Conservation (phyloP, 2,113 vertebrate genomes). For the Pygoscelis adeliae region DNA sequence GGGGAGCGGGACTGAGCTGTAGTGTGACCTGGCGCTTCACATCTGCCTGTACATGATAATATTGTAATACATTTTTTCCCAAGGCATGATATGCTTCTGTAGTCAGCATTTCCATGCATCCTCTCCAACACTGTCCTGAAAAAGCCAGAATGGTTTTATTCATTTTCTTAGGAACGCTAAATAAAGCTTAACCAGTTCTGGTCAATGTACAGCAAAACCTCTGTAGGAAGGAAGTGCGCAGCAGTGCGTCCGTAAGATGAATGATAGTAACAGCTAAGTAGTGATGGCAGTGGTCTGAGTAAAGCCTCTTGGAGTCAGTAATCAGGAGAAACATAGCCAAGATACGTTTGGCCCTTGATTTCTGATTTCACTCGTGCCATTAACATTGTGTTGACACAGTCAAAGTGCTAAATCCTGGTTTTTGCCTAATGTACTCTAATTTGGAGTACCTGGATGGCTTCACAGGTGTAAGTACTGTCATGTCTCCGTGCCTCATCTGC, state of each 20-base stretch:
- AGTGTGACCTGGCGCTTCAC: neutral
- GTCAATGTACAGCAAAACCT: neutral
- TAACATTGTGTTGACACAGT: neutral
- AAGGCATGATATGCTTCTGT: neutral
- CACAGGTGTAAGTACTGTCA: neutral
- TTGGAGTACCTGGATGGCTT: neutral
- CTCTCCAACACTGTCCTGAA: neutral
- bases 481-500: neutral
- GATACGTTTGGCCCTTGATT: neutral
- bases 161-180: neutral
- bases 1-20: neutral
- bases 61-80: neutral
- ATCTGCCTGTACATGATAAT: neutral
- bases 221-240: neutral
- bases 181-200: neutral
- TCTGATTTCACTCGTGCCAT: neutral
- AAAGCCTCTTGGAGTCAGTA: neutral
- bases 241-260: neutral
- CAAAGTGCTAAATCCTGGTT: neutral
- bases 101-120: neutral
- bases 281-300: neutral
- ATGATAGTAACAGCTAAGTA: neutral
- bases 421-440: neutral
- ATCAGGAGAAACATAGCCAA: neutral
- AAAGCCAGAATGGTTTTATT: neutral